phyloP scores from a whole-genome alignment of 2,797 vertebrate genomes.

The Pitangus sulphuratus region DNA sequence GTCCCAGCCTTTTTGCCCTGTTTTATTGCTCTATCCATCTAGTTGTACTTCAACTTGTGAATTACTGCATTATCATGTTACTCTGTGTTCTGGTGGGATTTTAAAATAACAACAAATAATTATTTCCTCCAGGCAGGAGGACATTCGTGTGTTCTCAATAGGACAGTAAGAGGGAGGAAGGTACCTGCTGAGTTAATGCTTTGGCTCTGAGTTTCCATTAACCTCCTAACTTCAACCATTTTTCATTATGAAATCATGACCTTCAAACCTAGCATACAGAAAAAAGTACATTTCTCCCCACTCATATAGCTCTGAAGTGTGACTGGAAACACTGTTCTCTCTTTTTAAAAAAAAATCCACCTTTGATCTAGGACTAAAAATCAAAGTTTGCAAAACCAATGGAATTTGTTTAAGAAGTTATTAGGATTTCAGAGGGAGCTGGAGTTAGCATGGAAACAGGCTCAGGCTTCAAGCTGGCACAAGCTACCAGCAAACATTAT shows the following conservation, averaged over 20 bases:
- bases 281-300: background rate
- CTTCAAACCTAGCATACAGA: background rate
- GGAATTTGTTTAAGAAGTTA: background rate
- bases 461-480: background rate
- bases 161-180: background rate
- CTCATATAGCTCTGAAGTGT: background rate
- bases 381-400: background rate
- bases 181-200: slow-evolving; percentile 48
- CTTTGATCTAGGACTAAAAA: background rate
- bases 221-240: background rate
- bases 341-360: background rate
- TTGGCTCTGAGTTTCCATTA: slow-evolving; percentile 19
- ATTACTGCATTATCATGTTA: background rate
- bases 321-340: slow-evolving; percentile 1
- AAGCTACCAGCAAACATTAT: background rate
- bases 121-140: slow-evolving; percentile 15
- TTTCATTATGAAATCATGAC: slow-evolving; percentile 14
- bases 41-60: background rate
- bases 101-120: slow-evolving; percentile 33
- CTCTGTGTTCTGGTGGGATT: background rate
- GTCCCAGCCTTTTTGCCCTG: background rate
- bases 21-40: background rate
- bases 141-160: background rate
- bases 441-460: background rate
- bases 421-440: background rate